A percentile compares a stretch with the other conserved stretches of the same genome.
Evolutionary conservation across 2,888 invertebrate genomes (phyloP).

Genomic region (Phengaris alcon): DNA sequence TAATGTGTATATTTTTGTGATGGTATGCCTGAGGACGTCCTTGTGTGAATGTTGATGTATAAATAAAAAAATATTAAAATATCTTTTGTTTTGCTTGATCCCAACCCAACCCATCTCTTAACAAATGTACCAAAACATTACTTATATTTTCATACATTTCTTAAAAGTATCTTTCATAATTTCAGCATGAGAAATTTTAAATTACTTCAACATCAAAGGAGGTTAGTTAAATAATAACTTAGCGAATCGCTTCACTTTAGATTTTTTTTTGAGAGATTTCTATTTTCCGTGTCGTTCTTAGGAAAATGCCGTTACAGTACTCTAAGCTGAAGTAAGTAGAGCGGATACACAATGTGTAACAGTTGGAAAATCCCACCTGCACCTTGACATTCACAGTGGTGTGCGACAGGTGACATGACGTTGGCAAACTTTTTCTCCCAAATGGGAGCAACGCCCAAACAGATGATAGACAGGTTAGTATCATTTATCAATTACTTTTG

Average conservation of each 20-base stretch:
- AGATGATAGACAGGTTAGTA: constrained; percentile 62
- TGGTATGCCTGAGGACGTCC: constrained; percentile 76
- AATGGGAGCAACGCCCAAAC: constrained; percentile 61
- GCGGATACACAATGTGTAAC: constrained; percentile 49
- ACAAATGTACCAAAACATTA: constrained; percentile 5
- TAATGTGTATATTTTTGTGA: constrained; percentile 65
- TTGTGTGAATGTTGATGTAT: constrained; percentile 72
- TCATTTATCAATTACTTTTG: not conserved
- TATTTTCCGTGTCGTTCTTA: constrained; percentile 33
- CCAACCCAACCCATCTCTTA: not conserved
- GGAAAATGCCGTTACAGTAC: constrained; percentile 29
- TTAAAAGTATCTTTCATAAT: not conserved
- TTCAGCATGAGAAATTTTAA: not conserved
- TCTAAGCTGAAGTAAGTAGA: constrained; percentile 50
- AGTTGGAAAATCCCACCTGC: constrained; percentile 43
- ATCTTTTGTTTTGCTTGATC: constrained; percentile 21
- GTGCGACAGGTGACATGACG: constrained; percentile 53
- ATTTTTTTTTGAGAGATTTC: not conserved
- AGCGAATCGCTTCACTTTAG: not conserved
- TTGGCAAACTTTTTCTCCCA: constrained; percentile 61
- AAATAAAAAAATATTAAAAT: constrained; percentile 61
- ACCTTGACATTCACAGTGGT: constrained; percentile 59
- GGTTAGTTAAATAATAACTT: not conserved
- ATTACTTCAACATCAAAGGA: not conserved
- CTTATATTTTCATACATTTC: not conserved